These are phyloP conservation scores for Ceratosolen solmsi DNA, from an alignment of 1,140 invertebrate species.

Conservation along the genomic window DNA sequence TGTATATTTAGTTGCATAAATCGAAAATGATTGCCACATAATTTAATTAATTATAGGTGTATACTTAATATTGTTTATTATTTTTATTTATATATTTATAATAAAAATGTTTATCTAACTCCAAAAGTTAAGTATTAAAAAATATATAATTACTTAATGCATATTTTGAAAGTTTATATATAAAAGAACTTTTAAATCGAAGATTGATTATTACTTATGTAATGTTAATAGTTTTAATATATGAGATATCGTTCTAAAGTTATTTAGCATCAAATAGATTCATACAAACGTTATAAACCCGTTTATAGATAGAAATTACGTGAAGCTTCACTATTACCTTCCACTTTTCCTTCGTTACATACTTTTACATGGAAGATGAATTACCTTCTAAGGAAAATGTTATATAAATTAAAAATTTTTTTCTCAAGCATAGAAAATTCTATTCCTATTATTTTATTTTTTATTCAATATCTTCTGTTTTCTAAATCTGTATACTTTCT, in stretches of 20 bases:
- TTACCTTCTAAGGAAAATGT: not conserved
- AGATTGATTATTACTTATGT: not conserved
- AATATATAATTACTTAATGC: not conserved
- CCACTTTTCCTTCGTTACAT: slow-evolving; percentile 12
- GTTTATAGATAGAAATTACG: slow-evolving; percentile 34
- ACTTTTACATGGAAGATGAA: slow-evolving; percentile 15
- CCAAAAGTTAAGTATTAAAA: not conserved
- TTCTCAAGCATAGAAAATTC: not conserved
- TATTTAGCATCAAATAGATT: slow-evolving; percentile 22
- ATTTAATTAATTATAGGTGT: too few species aligned
- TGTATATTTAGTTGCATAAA: too few species aligned
- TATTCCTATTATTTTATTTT: not conserved
- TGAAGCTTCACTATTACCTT: slow-evolving; percentile 20
- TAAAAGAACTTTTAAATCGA: not conserved
- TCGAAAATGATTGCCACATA: too few species aligned
- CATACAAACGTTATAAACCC: slow-evolving; percentile 12
- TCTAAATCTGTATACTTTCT: too few species aligned
- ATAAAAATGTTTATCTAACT: not conserved
- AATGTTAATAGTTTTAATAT: not conserved
- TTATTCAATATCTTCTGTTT: not conserved
- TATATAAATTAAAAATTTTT: slow-evolving; percentile 22
- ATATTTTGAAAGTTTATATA: not conserved
- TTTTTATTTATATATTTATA: too few species aligned
- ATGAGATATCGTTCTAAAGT: not conserved
- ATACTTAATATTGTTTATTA: too few species aligned